A percentile compares a stretch with the other conserved stretches of the same genome.
Evolutionary conservation across 1,140 invertebrate species (phyloP).

Genomic region (Philotrypesis tridentata): DNA sequence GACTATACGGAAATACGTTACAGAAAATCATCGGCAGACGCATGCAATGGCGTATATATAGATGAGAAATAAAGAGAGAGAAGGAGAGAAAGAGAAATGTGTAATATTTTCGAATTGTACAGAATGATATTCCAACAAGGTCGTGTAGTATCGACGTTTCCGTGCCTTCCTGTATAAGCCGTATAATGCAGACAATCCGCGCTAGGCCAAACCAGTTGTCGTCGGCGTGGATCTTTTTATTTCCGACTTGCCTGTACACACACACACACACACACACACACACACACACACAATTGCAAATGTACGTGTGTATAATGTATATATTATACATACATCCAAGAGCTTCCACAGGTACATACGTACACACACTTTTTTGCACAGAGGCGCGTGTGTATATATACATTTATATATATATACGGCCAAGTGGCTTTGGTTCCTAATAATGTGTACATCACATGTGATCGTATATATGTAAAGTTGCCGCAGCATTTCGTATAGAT

Average conservation of each 20-base stretch:
- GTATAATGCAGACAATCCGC: neutral
- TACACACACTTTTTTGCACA: slow-evolving; percentile 23
- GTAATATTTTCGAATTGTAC: slow-evolving; percentile 4
- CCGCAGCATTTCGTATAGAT: neutral
- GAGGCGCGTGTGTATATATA: neutral
- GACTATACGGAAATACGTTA: too few species aligned
- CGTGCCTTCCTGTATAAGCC: neutral
- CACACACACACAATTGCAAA: too few species aligned
- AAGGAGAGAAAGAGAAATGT: neutral
- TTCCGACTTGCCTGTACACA: too few species aligned
- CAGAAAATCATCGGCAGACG: too few species aligned
- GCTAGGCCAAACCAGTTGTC: too few species aligned
- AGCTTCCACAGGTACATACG: neutral
- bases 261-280: too few species aligned
- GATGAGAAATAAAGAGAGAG: too few species aligned
- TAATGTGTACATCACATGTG: neutral
- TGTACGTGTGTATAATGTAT: too few species aligned
- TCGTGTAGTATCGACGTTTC: slow-evolving; percentile 23
- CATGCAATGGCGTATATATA: too few species aligned
- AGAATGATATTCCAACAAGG: slow-evolving; percentile 5
- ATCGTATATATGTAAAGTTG: neutral
- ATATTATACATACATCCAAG: slow-evolving; percentile 9
- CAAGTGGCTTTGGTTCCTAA: neutral
- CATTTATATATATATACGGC: neutral
- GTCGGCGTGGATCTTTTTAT: too few species aligned